Base-by-base conservation (phyloP, 1,140 invertebrate species). In the Capitella teleta region DNA sequence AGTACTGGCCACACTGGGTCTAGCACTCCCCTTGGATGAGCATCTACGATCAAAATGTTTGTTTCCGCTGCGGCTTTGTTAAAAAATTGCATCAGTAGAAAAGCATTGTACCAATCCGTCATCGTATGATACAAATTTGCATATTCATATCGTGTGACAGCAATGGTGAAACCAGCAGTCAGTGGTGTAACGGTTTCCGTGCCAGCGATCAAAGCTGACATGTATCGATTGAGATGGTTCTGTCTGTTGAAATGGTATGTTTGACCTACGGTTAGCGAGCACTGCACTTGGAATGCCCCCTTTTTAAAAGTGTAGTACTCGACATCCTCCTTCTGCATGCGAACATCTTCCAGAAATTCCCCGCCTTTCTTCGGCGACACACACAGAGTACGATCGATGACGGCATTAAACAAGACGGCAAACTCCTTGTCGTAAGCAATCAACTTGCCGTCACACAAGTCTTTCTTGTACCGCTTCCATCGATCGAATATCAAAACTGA, bases 101-200 rank as follows among this genome's bases (percentile, higher is more conserved):
- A 70, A 3, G 63, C 61, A 52, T 67, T 68, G 47, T 47, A 47
- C 46, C 46, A 66, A 52, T 70, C 66, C 10, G 66, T 67, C 60
- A 70, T 66, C 0, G 64, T 63, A 52, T 70, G 68, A 51, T 68
- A 70, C 19, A 68, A 34, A 53, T 70, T 70, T 2, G 56, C 66
- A 53, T 68, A 70, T 41, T 70, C 68, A 52, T 66, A 67, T 23
- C 68, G 45, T 2, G 41, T 43, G 18, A 53, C 36, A n/a, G 41
- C 38, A 25, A 53, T 53, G 14, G 38, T 43, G 32, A 53, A 53
- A 21, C 6, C 6, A 12, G 1, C 23, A 23, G 10, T 50, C 47
- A n/a, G 5, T 28, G 49, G 47, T 34, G 23, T n/a, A 34, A 5
- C 58, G n/a, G 18, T 30, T 36, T 3, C 47, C 21, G 12, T 49